A percentile compares a stretch with the other conserved stretches of the same genome.
phyloP scores from a whole-genome alignment of 2,113 vertebrate species.

The Mus pahari region DNA sequence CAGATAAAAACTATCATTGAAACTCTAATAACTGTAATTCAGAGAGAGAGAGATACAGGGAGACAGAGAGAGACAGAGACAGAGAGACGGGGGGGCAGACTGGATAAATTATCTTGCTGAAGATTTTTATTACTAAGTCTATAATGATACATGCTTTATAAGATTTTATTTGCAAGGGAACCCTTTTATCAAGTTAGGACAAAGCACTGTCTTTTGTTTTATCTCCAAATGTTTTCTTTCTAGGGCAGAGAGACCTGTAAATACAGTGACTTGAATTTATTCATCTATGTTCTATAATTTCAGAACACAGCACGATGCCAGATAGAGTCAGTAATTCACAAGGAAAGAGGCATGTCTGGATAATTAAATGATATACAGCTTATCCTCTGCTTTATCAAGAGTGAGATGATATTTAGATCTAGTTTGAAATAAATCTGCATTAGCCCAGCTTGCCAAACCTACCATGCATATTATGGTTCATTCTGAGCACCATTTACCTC shows the following conservation, averaged over 20 bases:
- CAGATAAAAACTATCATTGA: not conserved
- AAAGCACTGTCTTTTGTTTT: slow-evolving; percentile 2
- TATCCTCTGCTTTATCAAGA: not conserved
- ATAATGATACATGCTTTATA: not conserved
- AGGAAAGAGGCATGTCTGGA: not conserved
- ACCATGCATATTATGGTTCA: not conserved
- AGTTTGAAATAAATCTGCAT: not conserved
- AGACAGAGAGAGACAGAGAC: too few relatives aligned
- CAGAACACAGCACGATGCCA: not conserved
- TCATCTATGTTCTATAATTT: not conserved
- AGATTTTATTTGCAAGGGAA: not conserved
- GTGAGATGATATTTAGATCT: slow-evolving; percentile 22
- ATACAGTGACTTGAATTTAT: not conserved
- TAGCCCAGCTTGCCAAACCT: not conserved
- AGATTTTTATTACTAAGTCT: not conserved
- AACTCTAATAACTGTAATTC: not conserved
- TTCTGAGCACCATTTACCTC: slow-evolving; percentile 23
- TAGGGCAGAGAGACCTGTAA: not conserved
- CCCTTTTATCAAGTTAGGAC: not conserved
- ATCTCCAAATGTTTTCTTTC: not conserved
- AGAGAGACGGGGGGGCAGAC: not conserved
- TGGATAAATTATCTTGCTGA: not conserved
- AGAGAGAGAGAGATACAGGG: too few relatives aligned
- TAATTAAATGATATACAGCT: not conserved
- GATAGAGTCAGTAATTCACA: not conserved